Evolutionary conservation across 2,888 invertebrate species (phyloP).

Genomic region (Eristalinus sepulchralis): DNA sequence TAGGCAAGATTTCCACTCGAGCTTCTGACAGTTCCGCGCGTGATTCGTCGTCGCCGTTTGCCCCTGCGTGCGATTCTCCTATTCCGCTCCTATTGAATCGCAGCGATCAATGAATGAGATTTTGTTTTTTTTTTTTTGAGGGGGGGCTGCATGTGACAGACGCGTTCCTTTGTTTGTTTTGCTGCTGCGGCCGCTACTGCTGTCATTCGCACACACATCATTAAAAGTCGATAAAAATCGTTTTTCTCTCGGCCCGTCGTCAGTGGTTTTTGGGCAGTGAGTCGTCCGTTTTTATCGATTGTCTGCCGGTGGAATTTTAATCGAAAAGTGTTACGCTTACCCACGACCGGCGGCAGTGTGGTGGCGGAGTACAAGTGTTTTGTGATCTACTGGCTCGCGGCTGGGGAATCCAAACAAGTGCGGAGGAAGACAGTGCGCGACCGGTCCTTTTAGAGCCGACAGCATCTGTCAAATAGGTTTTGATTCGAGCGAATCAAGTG

Average conservation of each 20-base stretch:
- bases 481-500: slow-evolving; percentile 10
- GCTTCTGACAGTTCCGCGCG: slow-evolving; percentile 26
- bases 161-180: slow-evolving; percentile 50
- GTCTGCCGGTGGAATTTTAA: slow-evolving; percentile 65
- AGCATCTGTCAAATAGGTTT: slow-evolving; percentile 21
- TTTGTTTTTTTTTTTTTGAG: neutral
- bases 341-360: slow-evolving; percentile 8
- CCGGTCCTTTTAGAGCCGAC: slow-evolving; percentile 2
- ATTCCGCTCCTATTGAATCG: neutral
- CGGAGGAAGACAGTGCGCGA: neutral
- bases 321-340: slow-evolving; percentile 42
- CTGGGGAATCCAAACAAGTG: slow-evolving; percentile 64
- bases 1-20: neutral
- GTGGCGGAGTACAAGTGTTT: slow-evolving; percentile 40
- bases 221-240: slow-evolving; percentile 61
- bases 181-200: neutral
- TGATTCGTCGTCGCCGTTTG: slow-evolving; percentile 5
- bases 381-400: slow-evolving; percentile 45
- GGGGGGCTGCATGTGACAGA: slow-evolving; percentile 5
- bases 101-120: slow-evolving; percentile 4
- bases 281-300: slow-evolving; percentile 40
- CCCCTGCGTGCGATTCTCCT: slow-evolving; percentile 1
- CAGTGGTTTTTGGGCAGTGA: slow-evolving; percentile 7
- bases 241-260: slow-evolving; percentile 32
- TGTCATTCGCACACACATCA: slow-evolving; percentile 43